phyloP scores from a whole-genome alignment of 1,140 invertebrate genomes.

The Scylla paramamosain region DNA sequence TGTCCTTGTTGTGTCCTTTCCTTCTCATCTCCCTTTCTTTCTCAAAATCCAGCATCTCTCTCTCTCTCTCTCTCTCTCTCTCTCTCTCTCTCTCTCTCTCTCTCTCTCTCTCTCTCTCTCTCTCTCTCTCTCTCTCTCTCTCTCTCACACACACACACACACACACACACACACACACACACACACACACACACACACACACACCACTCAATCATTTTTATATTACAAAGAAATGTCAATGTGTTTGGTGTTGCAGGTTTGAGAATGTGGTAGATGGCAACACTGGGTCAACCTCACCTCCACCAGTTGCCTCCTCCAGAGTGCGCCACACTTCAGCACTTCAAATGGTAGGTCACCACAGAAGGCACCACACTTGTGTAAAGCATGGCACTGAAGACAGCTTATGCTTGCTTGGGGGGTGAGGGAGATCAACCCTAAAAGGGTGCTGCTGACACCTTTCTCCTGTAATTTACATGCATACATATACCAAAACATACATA shows the following conservation, averaged over 20 bases:
- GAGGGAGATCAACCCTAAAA: not conserved
- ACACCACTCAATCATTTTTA: no score
- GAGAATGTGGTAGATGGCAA: conserved; percentile 49
- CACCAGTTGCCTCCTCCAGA: conserved; percentile 81
- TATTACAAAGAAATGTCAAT: no score
- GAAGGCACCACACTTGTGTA: not conserved
- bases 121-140: no score
- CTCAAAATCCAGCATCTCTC: no score
- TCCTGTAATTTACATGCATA: not conserved
- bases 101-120: no score
- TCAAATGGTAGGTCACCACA: conserved; percentile 53
- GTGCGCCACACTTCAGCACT: conserved; percentile 66
- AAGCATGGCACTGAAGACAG: not conserved
- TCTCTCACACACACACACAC: no score
- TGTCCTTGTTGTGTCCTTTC: no score
- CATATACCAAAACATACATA: not conserved
- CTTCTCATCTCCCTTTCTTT: no score
- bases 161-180: no score
- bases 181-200: no score
- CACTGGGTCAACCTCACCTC: conserved; percentile 78
- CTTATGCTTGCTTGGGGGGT: not conserved
- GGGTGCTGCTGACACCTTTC: not conserved
- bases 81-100: no score
- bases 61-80: no score
- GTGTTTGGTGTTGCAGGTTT: conserved; percentile 49